These are phyloP conservation scores for Yponomeuta sedellus DNA, from an alignment of 2,888 invertebrate genomes.

Conservation along the genomic window DNA sequence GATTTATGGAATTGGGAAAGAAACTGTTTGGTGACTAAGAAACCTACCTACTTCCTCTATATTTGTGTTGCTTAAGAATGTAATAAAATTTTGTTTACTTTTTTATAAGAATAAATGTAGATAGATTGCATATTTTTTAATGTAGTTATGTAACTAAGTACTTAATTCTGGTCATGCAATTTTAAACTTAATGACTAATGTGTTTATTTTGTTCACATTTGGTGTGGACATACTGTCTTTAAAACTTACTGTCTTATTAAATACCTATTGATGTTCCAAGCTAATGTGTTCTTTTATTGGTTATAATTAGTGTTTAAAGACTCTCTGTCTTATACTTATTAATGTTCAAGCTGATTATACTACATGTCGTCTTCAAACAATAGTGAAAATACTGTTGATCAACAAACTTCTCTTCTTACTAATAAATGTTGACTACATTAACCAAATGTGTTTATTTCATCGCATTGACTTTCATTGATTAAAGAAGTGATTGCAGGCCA, in stretches of 20 bases:
- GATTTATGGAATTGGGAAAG: constrained; percentile 93
- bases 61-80: not conserved
- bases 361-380: not conserved
- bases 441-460: not conserved
- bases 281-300: not conserved
- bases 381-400: not conserved
- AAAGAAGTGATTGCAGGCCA: not conserved
- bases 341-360: not conserved
- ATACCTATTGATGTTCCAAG: not conserved
- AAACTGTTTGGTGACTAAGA: constrained; percentile 89
- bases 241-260: not conserved
- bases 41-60: constrained; percentile 14
- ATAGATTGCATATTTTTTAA: not conserved
- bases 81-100: constrained; percentile 4
- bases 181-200: not conserved
- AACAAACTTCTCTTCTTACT: not conserved
- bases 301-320: too few relatives aligned
- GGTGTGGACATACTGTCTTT: not conserved
- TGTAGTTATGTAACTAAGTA: not conserved
- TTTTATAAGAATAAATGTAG: constrained; percentile 4
- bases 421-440: constrained; percentile 4
- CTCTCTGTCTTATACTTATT: not conserved
- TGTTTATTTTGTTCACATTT: not conserved
- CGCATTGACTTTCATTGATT: not conserved
- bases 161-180: not conserved